Percentiles rank a stretch among this genome's conserved stretches.
Evolutionary conservation across 2,113 vertebrate genomes (phyloP).

Genomic region (Ammospiza nelsoni): DNA sequence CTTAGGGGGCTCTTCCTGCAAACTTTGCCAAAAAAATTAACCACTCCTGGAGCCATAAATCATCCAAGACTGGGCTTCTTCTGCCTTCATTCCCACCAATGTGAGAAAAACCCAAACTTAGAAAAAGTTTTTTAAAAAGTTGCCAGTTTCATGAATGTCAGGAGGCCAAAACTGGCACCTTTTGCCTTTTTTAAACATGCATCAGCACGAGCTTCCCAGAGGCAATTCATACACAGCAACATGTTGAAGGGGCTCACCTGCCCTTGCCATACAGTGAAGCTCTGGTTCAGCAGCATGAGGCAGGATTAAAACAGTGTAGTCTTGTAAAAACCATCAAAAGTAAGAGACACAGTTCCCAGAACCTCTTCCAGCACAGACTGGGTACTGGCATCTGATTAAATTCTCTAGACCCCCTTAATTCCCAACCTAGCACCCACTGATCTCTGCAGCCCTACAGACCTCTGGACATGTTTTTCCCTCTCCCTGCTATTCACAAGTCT

Average conservation of each 20-base stretch:
- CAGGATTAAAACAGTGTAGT: background rate
- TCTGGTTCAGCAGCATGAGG: background rate
- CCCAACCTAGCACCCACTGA: background rate
- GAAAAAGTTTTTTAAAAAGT: background rate
- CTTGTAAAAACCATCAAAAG: background rate
- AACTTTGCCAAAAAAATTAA: background rate
- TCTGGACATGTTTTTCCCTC: background rate
- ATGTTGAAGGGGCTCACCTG: background rate
- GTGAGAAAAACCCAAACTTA: background rate
- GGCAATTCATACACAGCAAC: background rate
- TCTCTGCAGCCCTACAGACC: background rate
- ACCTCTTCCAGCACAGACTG: background rate
- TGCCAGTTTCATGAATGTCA: background rate
- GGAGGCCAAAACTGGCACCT: background rate
- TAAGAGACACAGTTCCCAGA: background rate
- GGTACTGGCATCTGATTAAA: background rate
- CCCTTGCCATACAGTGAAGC: background rate
- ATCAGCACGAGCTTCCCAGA: background rate
- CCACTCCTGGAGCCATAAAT: conserved; percentile 6
- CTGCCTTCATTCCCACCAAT: background rate
- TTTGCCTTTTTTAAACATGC: background rate
- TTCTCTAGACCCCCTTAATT: background rate
- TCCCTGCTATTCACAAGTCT: background rate
- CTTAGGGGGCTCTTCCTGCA: conserved; percentile 10
- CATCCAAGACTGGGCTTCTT: background rate